Conservation (phyloP, 2,797 vertebrate genomes). For the Distichodus sexfasciatus region DNA sequence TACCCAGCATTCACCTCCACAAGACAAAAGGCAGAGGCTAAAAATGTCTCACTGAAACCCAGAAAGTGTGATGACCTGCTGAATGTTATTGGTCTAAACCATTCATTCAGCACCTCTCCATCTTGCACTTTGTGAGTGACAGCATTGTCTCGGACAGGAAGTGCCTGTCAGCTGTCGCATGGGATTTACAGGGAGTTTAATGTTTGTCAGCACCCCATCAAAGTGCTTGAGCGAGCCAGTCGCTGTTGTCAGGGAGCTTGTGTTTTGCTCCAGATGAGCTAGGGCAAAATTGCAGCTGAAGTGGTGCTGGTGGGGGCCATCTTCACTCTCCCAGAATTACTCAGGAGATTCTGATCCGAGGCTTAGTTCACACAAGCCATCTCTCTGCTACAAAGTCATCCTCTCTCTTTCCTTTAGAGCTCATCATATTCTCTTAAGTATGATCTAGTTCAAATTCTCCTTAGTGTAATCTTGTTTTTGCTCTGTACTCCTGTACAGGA, state of each 20-base stretch:
- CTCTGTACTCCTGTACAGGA: too few species aligned
- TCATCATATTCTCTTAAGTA: too few species aligned
- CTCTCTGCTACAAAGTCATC: too few species aligned
- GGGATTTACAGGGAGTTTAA: slow-evolving; percentile 44
- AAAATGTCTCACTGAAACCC: not conserved
- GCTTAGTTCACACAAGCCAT: slow-evolving; percentile 5
- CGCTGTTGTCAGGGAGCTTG: slow-evolving; percentile 33
- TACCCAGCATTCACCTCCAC: not conserved
- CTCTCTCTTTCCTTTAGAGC: too few species aligned
- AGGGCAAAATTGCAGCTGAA: slow-evolving; percentile 16
- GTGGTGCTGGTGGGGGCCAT: slow-evolving; percentile 9
- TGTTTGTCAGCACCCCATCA: slow-evolving; percentile 48
- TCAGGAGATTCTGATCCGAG: slow-evolving; percentile 18
- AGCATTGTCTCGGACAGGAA: slow-evolving; percentile 39
- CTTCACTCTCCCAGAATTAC: slow-evolving; percentile 17
- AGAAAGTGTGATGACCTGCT: not conserved
- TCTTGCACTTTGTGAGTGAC: slow-evolving; percentile 32
- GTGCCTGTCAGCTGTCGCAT: slow-evolving; percentile 46
- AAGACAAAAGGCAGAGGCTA: not conserved
- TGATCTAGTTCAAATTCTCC: too few species aligned
- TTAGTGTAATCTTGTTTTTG: too few species aligned
- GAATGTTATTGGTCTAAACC: not conserved
- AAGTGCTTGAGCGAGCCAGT: slow-evolving; percentile 38
- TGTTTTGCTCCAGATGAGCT: slow-evolving; percentile 34
- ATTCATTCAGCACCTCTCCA: not conserved